Evolutionary conservation across 2,888 invertebrate species (phyloP), one percentile per base, ranked within the genome.

Genomic region (Lasioglossum vierecki): DNA sequence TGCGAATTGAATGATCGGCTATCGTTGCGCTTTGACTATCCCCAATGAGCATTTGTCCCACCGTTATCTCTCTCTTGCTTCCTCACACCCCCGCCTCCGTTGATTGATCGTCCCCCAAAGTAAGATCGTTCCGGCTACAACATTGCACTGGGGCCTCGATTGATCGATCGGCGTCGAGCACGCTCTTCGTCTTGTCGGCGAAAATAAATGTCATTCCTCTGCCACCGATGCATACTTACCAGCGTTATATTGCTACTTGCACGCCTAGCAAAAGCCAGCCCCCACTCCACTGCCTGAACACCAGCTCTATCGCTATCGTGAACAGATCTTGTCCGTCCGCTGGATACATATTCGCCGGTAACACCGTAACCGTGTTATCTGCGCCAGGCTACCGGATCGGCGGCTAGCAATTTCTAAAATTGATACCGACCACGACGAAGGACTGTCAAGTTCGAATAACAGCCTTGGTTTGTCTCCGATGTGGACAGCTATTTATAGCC

Each of bases 41-140:
- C 60, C 63, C 70, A 70, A 72, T 53, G 80, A 82, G 78, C 53
- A 80, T 84, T 80, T 88, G 80, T 84, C 76, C 74, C 60, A 80
- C 63, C 79, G 77, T 85, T 66, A 70, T 49, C 77, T 22, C 35
- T 53, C 22, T 22, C 53, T 53, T 26, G 5, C 18, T 49, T 22
- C 2, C 1, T 53, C 2, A 6, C 53, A 8, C 53, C 46, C 66
- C 35, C 66, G 60, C 60, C 5, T 26, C 8, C 15, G 63, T 82
- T 84, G 82, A 88, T 84, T 77, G 83, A 88, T 88, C 80, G 49
- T 73, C 26, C 44, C 72, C 83, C 80, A 86, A 86, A 80, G 82
- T 74, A 71, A 74, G 76, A 86, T 63, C 84, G 81, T 78, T 77
- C 84, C 83, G 44, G 60, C 66, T 49, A 66, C 53, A 86, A 76